Evolutionary conservation across 2,113 vertebrate genomes (phyloP).

Genomic region (Desmodus rotundus): DNA sequence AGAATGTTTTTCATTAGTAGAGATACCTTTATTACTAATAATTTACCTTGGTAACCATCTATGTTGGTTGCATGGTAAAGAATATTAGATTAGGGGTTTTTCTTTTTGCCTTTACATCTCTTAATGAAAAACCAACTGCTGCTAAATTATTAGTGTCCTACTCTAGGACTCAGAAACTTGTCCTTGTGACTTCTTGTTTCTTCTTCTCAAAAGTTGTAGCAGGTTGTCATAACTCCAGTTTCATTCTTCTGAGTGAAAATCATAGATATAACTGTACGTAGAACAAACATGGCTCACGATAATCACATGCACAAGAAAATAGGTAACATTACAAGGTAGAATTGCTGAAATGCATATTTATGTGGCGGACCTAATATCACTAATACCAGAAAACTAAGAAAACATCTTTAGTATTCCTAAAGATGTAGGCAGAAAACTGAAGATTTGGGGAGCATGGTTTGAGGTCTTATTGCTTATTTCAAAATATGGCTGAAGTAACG

Average conservation of each 20-base stretch:
- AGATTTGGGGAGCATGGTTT: background rate
- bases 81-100: background rate
- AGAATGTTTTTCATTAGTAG: background rate
- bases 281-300: background rate
- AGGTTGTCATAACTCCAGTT: background rate
- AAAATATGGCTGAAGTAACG: background rate
- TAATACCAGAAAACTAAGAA: background rate
- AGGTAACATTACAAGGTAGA: background rate
- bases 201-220: slow-evolving; percentile 4
- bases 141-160: background rate
- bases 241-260: background rate
- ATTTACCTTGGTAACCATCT: background rate
- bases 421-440: background rate
- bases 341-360: slow-evolving; percentile 28
- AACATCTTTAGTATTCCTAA: background rate
- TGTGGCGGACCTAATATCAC: background rate
- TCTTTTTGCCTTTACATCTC: background rate
- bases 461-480: background rate
- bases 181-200: background rate
- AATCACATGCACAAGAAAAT: background rate
- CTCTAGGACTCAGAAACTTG: background rate
- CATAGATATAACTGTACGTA: background rate
- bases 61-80: background rate
- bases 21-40: background rate
- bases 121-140: background rate